Base-by-base conservation (phyloP, 2,113 vertebrate species). In the Castor canadensis region DNA sequence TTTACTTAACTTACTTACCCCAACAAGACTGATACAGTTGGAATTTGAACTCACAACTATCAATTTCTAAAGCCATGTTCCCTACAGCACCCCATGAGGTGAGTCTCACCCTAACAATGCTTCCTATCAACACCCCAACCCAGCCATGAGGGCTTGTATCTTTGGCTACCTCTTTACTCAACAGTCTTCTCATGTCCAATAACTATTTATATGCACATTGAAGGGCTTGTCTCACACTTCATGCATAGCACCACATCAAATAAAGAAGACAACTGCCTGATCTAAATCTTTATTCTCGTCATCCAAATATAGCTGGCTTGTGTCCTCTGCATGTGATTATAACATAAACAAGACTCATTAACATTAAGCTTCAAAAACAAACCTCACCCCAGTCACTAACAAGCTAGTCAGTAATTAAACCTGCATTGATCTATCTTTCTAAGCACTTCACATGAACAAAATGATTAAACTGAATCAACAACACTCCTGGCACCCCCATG, bases 121-220 rank as follows among this genome's bases (percentile, higher is more conserved):
- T 43, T 38, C 43, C 54, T 26, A 47, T 10, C 35, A 13, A n/a
- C 22, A 60, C 24, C 66, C 10, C 22, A 49, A 49, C 19, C 24
- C 69, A 77, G 30, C 22, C 1, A 1, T 22, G 2, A 24, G 43
- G 5, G 7, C 58, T 24, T 3, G 3, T 8, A 32, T 17, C 86
- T 5, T 7, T 0, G 0, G 35, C 66, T 47, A 47, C 22, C 32
- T 32, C 52, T 75, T 60, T n/a, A 54, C 1, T 45, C 89, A 16
- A 22, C 56, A 12, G 3, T 28, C 10, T 11, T 69, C 49, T 54
- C 32, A 1, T 1, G 12, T 32, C 2, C 0, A 56, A 47, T 22
- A 17, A 56, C 10, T 9, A 75, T 47, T 17, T 22, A 43, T 2
- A 28, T 8, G 3, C 13, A 19, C 6, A 8, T 38, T 24, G 30